Conservation (phyloP, 2,888 invertebrate species). For the Stenichneumon culpator region DNA sequence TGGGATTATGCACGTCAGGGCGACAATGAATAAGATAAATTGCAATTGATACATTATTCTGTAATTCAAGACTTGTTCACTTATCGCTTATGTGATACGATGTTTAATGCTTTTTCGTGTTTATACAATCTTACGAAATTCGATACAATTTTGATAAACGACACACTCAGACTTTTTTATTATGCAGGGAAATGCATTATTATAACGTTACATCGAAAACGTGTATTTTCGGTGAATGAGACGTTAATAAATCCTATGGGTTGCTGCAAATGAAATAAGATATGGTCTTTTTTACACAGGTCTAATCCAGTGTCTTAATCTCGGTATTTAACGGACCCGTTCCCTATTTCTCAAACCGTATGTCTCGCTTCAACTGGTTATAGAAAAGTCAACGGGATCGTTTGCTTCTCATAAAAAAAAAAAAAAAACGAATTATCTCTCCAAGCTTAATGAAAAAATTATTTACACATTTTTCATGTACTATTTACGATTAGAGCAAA, state of each 20-base stretch:
- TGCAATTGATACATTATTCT: constrained; percentile 3
- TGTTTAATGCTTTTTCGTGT: neutral
- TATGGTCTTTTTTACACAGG: neutral
- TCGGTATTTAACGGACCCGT: neutral
- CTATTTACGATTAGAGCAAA: neutral
- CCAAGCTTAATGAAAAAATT: constrained; percentile 8
- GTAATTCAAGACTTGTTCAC: constrained; percentile 6
- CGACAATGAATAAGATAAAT: neutral
- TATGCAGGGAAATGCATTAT: too few species aligned
- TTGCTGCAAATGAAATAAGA: too few species aligned
- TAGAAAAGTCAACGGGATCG: neutral
- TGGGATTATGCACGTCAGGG: neutral
- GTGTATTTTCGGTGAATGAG: neutral
- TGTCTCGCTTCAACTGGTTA: neutral
- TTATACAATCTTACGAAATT: constrained; percentile 34
- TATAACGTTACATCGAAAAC: neutral
- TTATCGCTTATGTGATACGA: constrained; percentile 2
- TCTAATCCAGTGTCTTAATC: neutral
- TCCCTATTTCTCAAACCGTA: neutral
- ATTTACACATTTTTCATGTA: constrained; percentile 14
- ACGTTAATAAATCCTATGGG: neutral
- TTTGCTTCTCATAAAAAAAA: neutral
- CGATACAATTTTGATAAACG: constrained; percentile 15
- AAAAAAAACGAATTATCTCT: neutral
- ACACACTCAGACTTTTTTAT: constrained; percentile 19